Evolutionary conservation across 1,140 invertebrate species (phyloP).

Genomic region (Akabosia matsudoensis): DNA sequence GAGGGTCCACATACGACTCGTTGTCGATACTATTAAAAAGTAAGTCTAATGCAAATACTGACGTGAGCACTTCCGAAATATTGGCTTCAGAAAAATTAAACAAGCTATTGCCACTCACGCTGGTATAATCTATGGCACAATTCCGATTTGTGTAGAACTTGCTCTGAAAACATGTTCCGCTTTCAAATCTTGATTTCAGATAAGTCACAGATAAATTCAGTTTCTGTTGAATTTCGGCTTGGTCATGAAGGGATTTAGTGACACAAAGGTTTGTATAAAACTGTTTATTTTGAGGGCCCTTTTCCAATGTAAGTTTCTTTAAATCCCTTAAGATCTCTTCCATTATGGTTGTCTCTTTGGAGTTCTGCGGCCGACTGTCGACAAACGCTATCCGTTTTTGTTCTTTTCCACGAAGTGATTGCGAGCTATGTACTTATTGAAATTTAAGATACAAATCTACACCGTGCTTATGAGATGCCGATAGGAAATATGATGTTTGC

Average conservation of each 20-base stretch:
- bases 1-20: background rate
- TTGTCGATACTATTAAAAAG: background rate
- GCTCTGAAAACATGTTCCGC: background rate
- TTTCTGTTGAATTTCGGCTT: background rate
- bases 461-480: no score
- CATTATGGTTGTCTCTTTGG: no score
- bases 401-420: no score
- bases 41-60: constrained; percentile 1
- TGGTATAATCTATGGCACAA: background rate
- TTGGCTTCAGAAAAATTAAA: no score
- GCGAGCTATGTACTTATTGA: no score
- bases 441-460: no score
- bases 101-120: background rate
- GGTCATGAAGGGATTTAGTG: background rate
- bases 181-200: background rate
- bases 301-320: background rate
- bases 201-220: background rate
- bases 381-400: no score
- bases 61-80: background rate
- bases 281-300: constrained; percentile 9
- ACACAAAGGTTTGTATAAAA: constrained; percentile 10
- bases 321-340: constrained; percentile 12
- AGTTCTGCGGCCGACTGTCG: no score
- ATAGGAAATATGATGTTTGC: no score
- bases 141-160: background rate